Base-by-base conservation (phyloP, 2,113 vertebrate species). In the Cricetomys ansorgei region DNA sequence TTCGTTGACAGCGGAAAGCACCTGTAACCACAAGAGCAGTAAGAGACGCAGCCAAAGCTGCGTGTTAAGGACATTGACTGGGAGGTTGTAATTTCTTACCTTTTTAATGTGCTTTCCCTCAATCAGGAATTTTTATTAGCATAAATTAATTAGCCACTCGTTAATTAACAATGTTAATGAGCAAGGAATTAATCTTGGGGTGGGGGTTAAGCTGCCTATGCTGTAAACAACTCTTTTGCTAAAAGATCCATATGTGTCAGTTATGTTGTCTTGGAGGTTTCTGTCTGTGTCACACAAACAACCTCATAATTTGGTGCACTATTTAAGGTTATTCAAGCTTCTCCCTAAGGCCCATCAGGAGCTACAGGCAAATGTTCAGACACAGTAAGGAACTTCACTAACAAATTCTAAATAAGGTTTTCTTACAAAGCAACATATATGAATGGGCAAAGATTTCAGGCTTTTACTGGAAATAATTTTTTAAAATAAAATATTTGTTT, bases 281-380 rank as follows among this genome's bases (percentile, higher is more conserved):
- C n/a, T n/a, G n/a, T n/a, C n/a, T n/a, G n/a, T 57, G 34, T 76
- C 27, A 75, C 31, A 77, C 13, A 45, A 91, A 43, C 34, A 92
- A 83, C 70, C 37, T 29, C 57, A 64, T 65, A 50, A 55, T 85
- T 69, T 96, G 94, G 94, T 67, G 59, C 43, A 88, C 67, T 29
- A 86, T 23, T 84, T 91, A 76, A 96, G 85, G 89, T 83, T 86
- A 96, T 86, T 72, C 69, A 55, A 80, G 27, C 37, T 55, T 23
- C 48, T 95, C 69, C 85, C 75, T n/a, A 70, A 72, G 65, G 48
- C 15, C 92, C 53, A 83, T 10, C 48, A 48, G 16, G 25, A 45
- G 69, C 92, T 89, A 45, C n/a, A 50, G 81, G 67, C 62, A 57
- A 67, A 62, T 89, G 65, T 37, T 91, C 48, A 69, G 34, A 79